Base-by-base conservation (phyloP, 2,113 vertebrate genomes). In the Mugil cephalus region DNA sequence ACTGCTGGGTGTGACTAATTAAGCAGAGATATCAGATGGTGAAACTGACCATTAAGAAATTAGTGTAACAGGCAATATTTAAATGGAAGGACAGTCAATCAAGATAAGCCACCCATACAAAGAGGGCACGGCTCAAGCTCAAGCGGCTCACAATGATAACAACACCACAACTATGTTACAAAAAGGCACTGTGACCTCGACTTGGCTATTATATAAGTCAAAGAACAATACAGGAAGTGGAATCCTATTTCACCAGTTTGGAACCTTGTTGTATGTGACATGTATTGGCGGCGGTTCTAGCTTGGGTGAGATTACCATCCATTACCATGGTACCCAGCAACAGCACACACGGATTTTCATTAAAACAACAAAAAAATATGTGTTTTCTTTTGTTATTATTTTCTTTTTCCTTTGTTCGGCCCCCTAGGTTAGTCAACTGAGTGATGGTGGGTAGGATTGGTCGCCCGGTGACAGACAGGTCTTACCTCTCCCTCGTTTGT, bases 1-100 rank as follows among this genome's bases (percentile, higher is more conserved):
- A 73, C 85, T 60, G 82, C 75, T 89, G 77, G 21, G 50, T 83
- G 86, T 85, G 88, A 90, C 89, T 88, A 89, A 91, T 91, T 89
- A 90, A 76, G 73, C 87, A 71, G 74, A n/a, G 62, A 74, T 87
- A 88, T 90, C 85, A 87, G 88, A 89, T 79, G 87, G 78, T 51
- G 60, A 83, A 83, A 79, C 68, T 86, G 89, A 91, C 84, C 87
- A 69, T 75, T 42, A 58, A 79, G 66, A 87, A 86, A 86, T 60
- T 56, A 77, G 85, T 53, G 78, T 80, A 90, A 84, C 71, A 56
- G 18, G 24, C 71, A 42, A 50, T 69, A 78, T 60, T 66, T 46
- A 74, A 80, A 79, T 0, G 43, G 59, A 58, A 76, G 80, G 69
- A 68, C 19, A 45, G 74, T 71, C 70, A 56, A 63, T 85, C 77